Base-by-base conservation (phyloP, 2,797 vertebrate species). In the Catostomus latipinnis region DNA sequence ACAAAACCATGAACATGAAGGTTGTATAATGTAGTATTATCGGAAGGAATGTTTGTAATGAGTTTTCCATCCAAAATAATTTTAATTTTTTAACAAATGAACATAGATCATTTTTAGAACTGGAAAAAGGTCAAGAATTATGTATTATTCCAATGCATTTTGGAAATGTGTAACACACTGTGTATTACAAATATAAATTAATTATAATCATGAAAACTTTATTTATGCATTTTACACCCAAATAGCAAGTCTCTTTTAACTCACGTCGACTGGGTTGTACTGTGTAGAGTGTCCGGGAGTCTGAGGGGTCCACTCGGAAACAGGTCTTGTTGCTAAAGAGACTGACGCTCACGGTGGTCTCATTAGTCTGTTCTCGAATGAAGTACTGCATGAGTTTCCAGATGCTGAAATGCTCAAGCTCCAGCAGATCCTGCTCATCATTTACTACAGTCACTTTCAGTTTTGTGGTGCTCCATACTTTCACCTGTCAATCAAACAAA, bases 291-390 rank as follows among this genome's bases (percentile, higher is more conserved):
- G 94, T 90, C 10, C 1, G 2, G 0, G 68, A 4, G 54, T 94
- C 94, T 50, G 88, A 78, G 50, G 94, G 93, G n/a, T 97, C 94
- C 0, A 99, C 93, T 82, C 93, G 95, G 85, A 99, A 95, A 89
- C 97, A 99, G 4, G 93, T 96, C 90, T 96, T 95, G 74, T 90
- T 91, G 89, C 90, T 95, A 88, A 96, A 97, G 6, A 98, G 90
- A 78, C 89, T 90, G 86, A 99, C 87, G 1, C 92, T 93, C 48
- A 99, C 91, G 54, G 91, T 93, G 70, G 96, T 97, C 84, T 98
- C 94, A 43, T 99, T 99, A 74, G 95, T 91, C 69, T 93, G 94
- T 83, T 96, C 96, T 7, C 90, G 93, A 70, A 98, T 84, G 74
- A 97, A 91, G 60, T 93, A 90, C 71, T 93, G 94, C 14, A 97